These are phyloP conservation scores for Nesogale talazaci DNA, from an alignment of 2,113 vertebrate species.

Conservation along the genomic window DNA sequence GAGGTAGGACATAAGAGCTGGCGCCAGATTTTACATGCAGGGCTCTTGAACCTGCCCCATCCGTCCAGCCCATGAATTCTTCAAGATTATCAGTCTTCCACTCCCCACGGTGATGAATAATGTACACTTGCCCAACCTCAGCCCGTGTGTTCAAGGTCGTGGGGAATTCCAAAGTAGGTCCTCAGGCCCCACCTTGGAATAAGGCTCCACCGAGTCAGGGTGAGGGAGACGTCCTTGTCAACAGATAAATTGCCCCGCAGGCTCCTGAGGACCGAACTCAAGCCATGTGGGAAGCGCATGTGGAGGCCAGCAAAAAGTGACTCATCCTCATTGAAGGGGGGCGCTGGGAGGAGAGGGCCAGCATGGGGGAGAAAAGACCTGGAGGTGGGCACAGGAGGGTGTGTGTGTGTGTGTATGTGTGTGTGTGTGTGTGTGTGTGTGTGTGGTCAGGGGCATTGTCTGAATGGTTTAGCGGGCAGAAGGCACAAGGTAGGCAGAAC, in stretches of 20 bases:
- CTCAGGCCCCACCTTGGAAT: neutral
- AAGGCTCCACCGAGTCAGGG: neutral
- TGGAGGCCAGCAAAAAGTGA: neutral
- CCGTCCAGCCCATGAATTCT: neutral
- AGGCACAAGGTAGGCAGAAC: neutral
- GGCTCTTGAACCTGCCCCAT: neutral
- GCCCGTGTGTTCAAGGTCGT: neutral
- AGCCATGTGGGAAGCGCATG: neutral
- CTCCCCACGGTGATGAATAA: neutral
- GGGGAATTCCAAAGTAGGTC: neutral
- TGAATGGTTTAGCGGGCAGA: neutral
- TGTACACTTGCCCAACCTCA: neutral
- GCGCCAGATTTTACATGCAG: neutral
- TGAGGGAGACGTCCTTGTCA: neutral
- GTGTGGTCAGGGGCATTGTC: neutral
- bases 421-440: neutral
- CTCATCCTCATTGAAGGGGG: neutral
- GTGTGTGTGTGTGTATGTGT: neutral
- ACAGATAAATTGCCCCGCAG: slow-evolving; percentile 43
- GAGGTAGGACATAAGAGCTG: neutral
- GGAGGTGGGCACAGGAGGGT: neutral
- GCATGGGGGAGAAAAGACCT: neutral
- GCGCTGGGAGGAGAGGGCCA: neutral
- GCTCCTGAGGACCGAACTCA: neutral
- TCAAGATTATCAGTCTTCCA: neutral